phyloP scores from a whole-genome alignment of 2,797 vertebrate genomes.

The Microctenopoma stevenorrisi region DNA sequence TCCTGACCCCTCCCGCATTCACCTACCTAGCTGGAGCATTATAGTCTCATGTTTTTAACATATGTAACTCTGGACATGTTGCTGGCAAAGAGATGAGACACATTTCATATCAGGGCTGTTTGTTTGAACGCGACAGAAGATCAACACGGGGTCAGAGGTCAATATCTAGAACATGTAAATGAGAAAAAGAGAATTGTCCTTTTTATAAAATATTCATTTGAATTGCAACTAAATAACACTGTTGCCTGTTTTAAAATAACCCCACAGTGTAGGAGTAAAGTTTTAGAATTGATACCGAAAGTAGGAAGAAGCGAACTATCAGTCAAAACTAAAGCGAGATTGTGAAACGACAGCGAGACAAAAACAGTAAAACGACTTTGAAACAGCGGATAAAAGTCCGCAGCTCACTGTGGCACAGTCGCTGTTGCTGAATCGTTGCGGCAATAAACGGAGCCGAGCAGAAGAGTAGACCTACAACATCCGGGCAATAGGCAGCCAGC shows the following conservation, averaged over 20 bases:
- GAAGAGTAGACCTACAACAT: slow-evolving; percentile 82
- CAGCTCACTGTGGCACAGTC: slow-evolving; percentile 17
- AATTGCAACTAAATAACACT: not conserved
- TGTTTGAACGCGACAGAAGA: not conserved
- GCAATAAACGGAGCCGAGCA: slow-evolving; percentile 74
- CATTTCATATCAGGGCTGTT: not conserved
- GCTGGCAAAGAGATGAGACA: not conserved
- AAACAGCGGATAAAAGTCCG: slow-evolving; percentile 5
- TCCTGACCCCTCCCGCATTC: slow-evolving; percentile 57
- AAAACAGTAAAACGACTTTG: not conserved
- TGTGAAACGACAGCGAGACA: not conserved
- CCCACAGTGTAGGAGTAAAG: accelerated
- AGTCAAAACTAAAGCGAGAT: not conserved
- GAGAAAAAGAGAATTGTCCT: accelerated
- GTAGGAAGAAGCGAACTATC: not conserved
- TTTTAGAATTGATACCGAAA: slow-evolving; percentile 22
- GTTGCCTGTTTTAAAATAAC: not conserved
- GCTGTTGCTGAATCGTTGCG: slow-evolving; percentile 58
- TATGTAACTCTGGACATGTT: not conserved
- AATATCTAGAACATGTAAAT: not conserved
- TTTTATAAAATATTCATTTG: not conserved
- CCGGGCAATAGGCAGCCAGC: slow-evolving; percentile 85
- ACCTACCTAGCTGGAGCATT: slow-evolving; percentile 8
- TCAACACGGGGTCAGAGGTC: not conserved
- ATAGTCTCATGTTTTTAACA: not conserved